Evolutionary conservation across 2,113 vertebrate genomes (phyloP).

Genomic region (Saimiri boliviensis): DNA sequence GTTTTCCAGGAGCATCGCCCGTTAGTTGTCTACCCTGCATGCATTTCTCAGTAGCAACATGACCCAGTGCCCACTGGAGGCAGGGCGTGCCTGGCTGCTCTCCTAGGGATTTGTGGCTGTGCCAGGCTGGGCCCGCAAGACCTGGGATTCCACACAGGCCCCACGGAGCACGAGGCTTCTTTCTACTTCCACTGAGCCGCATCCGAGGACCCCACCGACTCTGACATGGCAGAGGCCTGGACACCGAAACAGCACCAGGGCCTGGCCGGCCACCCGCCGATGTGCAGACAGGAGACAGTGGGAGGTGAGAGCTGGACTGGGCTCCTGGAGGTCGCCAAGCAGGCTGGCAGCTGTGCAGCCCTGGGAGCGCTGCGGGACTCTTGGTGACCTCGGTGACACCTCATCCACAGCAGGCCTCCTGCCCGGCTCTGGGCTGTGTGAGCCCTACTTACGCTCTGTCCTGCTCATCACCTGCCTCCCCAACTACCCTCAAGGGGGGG

Average conservation of each 20-base stretch:
- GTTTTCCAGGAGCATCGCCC: neutral
- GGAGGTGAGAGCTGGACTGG: neutral
- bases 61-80: neutral
- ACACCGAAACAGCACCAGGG: too few relatives aligned
- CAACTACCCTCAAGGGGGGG: neutral
- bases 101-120: rapidly evolving
- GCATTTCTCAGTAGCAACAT: neutral
- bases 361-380: too few relatives aligned
- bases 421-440: too few relatives aligned
- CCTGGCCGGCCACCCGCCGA: neutral
- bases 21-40: neutral
- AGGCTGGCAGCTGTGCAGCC: neutral
- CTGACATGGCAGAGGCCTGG: neutral
- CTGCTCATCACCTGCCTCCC: neutral
- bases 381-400: too few relatives aligned
- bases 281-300: neutral
- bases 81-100: too few relatives aligned
- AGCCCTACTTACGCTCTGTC: too few relatives aligned
- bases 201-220: rapidly evolving
- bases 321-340: rapidly evolving
- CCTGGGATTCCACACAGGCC: neutral
- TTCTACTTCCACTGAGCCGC: neutral
- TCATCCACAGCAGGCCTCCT: too few relatives aligned
- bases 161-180: too few relatives aligned
- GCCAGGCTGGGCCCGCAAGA: neutral